Base-by-base conservation (phyloP, 2,888 invertebrate genomes). In the Lycaena phlaeas region DNA sequence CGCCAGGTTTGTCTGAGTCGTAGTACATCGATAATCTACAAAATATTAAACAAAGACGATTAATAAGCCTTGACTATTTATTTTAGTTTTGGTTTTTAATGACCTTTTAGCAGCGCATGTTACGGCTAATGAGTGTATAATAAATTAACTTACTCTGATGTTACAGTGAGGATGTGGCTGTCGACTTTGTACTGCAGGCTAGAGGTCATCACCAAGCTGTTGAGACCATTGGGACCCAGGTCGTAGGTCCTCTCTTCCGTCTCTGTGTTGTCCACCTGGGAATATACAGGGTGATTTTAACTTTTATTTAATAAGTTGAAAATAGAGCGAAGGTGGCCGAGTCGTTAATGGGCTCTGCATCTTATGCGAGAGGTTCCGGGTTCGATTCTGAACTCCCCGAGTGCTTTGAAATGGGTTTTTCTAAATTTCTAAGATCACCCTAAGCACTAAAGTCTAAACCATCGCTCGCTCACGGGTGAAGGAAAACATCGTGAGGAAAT, bases 231-330 rank as follows among this genome's bases (percentile, higher is more conserved):
- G 0, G 68, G 61, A 17, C 73, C 72, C 2, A 85, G 44, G 14
- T 68, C 64, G 41, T 85, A 85, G 0, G 64, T 57, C 1, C 81
- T 52, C 37, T 84, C 81, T 0, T 77, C 67, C 6, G 76, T 68
- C 0, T 78, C 66, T 2, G 82, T 65, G 1, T 73, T 68, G 10
- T 82, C 82, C 17, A 78, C 72, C 84, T 84, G 61, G 22, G 57
- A 56, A 9, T n/a, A n/a, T n/a, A 4, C 14, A 11, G 1, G 37
- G 25, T 30, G 17, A n/a, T 9, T 7, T 14, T 1, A 26, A 6
- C n/a, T 11, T 7, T 31, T 5, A 39, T 14, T 11, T 11, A 2
- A 22, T 27, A n/a, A n/a, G n/a, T n/a, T n/a, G n/a, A n/a, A n/a
- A n/a, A n/a, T n/a, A n/a, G n/a, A 5, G 12, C 9, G 12, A 12